These are phyloP conservation scores for Kuschelorhynchus macadamiae DNA, from an alignment of 2,888 invertebrate species.

Conservation along the genomic window DNA sequence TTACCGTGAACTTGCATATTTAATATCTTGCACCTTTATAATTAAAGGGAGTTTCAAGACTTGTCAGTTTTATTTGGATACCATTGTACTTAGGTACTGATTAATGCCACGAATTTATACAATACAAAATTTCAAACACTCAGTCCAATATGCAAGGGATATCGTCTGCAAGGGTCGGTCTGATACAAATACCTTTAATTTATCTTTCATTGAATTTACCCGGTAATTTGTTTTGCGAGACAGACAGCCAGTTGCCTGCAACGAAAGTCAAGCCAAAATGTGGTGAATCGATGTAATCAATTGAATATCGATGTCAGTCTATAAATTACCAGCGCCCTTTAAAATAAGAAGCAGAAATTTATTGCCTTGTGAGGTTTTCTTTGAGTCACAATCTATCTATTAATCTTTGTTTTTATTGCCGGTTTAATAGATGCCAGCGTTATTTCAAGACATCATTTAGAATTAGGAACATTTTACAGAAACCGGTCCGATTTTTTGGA, in stretches of 20 bases:
- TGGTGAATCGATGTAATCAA: constrained; percentile 46
- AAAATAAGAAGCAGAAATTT: constrained; percentile 43
- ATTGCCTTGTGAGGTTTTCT: constrained; percentile 33
- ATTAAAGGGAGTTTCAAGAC: too few relatives aligned
- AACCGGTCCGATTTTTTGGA: too few relatives aligned
- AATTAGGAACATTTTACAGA: neutral
- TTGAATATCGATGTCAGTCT: constrained; percentile 46
- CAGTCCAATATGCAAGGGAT: constrained; percentile 8
- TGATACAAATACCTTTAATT: constrained; percentile 45
- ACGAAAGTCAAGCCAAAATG: constrained; percentile 42
- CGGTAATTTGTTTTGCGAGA: constrained; percentile 42
- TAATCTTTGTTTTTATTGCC: constrained; percentile 33
- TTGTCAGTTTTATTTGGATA: too few relatives aligned
- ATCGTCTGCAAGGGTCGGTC: constrained; percentile 30
- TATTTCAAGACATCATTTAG: neutral
- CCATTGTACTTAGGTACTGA: too few relatives aligned
- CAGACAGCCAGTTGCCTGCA: constrained; percentile 38
- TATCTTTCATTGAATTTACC: constrained; percentile 47
- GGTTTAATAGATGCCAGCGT: neutral
- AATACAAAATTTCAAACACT: constrained; percentile 12
- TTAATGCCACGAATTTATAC: too few relatives aligned
- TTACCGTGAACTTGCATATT: too few relatives aligned
- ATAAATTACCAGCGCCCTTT: constrained; percentile 44
- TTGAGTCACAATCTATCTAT: constrained; percentile 38
- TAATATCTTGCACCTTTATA: too few relatives aligned